A percentile compares a stretch with the other conserved stretches of the same genome.
phyloP scores from a whole-genome alignment of 1,140 invertebrate species.

The Cotesia chilonis region DNA sequence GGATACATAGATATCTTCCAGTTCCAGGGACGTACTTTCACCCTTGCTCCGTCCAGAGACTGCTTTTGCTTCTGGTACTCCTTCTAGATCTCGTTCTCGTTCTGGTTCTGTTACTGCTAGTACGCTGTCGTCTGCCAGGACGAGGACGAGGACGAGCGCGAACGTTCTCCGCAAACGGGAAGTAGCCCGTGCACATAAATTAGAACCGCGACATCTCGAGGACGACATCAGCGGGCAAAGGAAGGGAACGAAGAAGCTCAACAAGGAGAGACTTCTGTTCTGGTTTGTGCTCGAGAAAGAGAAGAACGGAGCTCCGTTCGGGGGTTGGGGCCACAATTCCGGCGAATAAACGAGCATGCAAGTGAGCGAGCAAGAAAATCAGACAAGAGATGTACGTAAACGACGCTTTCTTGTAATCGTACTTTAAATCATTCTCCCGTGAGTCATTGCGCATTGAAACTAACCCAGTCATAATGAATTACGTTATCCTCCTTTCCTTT shows the following conservation, averaged over 20 bases:
- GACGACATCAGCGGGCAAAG: conserved; percentile 41
- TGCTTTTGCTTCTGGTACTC: conserved; percentile 24
- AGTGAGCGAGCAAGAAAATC: conserved; percentile 27
- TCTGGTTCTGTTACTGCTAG: too few relatives aligned
- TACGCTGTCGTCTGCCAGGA: too few relatives aligned
- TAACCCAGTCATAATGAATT: conserved; percentile 2
- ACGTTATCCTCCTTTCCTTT: neutral
- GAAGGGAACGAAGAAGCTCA: conserved; percentile 8
- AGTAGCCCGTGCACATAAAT: conserved; percentile 60
- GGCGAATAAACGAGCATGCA: neutral
- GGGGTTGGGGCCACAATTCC: neutral
- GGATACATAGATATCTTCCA: conserved; percentile 64
- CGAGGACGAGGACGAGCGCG: conserved; percentile 38
- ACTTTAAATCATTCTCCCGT: conserved; percentile 17
- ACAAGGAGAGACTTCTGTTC: neutral
- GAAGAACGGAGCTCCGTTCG: conserved; percentile 6
- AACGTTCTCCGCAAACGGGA: conserved; percentile 53
- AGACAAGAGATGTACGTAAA: conserved; percentile 29
- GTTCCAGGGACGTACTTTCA: conserved; percentile 54
- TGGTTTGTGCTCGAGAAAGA: neutral
- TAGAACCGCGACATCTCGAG: conserved; percentile 55
- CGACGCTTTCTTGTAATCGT: conserved; percentile 21
- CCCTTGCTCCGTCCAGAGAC: conserved; percentile 48
- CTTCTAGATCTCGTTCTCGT: too few relatives aligned
- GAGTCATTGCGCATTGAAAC: conserved; percentile 8